These are phyloP conservation scores for Trichoplusia ni DNA, from an alignment of 1,140 invertebrate genomes.

Conservation along the genomic window DNA sequence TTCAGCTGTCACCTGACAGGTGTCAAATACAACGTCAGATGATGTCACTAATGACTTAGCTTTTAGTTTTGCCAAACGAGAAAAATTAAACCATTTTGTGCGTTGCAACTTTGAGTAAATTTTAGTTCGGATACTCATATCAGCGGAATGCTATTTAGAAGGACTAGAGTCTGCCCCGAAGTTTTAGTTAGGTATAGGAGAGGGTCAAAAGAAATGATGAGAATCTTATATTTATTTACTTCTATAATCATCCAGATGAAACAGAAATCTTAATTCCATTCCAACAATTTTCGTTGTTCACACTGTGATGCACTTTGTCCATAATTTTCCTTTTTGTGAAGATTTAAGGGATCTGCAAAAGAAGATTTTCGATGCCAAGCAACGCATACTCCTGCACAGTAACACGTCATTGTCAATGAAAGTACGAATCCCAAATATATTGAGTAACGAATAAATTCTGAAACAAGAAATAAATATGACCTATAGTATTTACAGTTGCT, in stretches of 20 bases:
- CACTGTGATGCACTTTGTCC: not conserved
- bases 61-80: too few species aligned
- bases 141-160: not conserved
- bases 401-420: constrained; percentile 78
- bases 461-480: constrained; percentile 33
- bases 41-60: too few species aligned
- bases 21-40: not conserved
- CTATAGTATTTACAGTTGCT: not conserved
- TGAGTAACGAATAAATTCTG: constrained; percentile 81
- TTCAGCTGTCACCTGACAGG: not conserved
- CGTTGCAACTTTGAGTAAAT: too few species aligned
- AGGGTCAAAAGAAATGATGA: too few species aligned
- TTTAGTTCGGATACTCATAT: too few species aligned
- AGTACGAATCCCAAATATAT: constrained; percentile 82
- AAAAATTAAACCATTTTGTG: too few species aligned
- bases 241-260: too few species aligned
- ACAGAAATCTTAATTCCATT: not conserved
- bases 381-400: constrained; percentile 80
- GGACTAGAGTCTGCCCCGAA: not conserved
- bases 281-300: not conserved
- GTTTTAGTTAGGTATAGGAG: too few species aligned
- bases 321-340: constrained; percentile 23
- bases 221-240: too few species aligned
- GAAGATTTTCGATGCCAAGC: constrained; percentile 58
- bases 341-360: constrained; percentile 45